Evolutionary conservation across 2,888 invertebrate species (phyloP), one percentile per base, ranked within the genome.

Genomic region (Drosophila robusta): DNA sequence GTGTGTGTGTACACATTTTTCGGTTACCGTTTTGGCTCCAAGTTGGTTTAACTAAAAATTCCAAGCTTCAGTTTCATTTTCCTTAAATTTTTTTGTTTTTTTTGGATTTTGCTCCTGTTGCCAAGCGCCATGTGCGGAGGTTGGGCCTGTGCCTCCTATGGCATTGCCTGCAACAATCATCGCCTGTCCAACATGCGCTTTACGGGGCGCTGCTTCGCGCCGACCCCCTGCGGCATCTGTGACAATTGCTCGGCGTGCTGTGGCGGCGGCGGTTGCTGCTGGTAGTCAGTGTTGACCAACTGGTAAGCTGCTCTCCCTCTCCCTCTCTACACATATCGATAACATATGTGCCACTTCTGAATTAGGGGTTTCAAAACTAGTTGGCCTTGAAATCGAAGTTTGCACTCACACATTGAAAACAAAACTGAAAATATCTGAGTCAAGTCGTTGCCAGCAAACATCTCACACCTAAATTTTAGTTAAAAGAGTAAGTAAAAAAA

Each of bases 81-180:
- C n/a, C n/a, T n/a, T n/a, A n/a, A n/a, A 36, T 34, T 50, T 38
- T 9, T 9, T 1, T 1, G 0, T 11, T 12, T 39, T 39, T 16
- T n/a, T n/a, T 9, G 3, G 12, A 12, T 12, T 4, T 4, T 12
- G 1, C 4, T 34, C 12, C 34, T 34, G 4, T 0, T 34, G 4
- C 4, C 4, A 4, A 12, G 4, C 14, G 16, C 7, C 11, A 84
- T 84, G 84, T 84, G 84, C 16, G 84, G 84, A 22, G 84, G 84
- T 3, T 85, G 89, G 89, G 89, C 89, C 4, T 85, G 84, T 61
- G 47, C 61, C 3, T 75, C 85, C 7, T 85, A 87, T 24, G 26
- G 12, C 5, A 56, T 85, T 12, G 84, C 84, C 16, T 84, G 85
- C 51, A 76, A 63, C 75, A 78, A 84, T 61, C 78, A 75, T 16